These are phyloP conservation scores for Calosoma granatense DNA, from an alignment of 1,140 invertebrate genomes.

Conservation along the genomic window DNA sequence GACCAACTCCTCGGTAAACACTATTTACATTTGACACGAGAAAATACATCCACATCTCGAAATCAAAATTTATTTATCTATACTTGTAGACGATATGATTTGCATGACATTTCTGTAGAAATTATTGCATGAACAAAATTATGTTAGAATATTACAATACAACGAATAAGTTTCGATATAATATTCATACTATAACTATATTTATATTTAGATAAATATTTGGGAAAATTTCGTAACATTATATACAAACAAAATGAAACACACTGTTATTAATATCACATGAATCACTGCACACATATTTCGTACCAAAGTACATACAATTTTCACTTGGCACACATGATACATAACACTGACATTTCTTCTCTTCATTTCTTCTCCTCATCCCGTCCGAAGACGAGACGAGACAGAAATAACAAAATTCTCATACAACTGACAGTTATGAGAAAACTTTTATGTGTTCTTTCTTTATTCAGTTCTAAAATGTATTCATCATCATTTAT, in stretches of 20 bases:
- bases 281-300: too few species aligned
- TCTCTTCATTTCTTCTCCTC: conserved; percentile 5
- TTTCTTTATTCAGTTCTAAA: not conserved
- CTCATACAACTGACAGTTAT: not conserved
- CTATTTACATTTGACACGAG: not conserved
- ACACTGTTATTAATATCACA: too few species aligned
- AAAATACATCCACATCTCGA: not conserved
- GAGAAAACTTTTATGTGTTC: conserved; percentile 1
- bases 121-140: not conserved
- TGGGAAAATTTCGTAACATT: too few species aligned
- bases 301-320: too few species aligned
- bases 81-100: too few species aligned
- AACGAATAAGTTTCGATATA: not conserved
- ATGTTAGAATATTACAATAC: not conserved
- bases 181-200: too few species aligned
- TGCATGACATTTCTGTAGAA: too few species aligned
- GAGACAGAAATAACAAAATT: too few species aligned
- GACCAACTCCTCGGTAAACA: not conserved
- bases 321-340: not conserved
- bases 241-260: too few species aligned
- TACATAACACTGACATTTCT: not conserved
- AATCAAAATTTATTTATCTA: not conserved
- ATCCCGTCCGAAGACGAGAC: not conserved
- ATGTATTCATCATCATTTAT: not conserved
- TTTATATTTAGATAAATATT: too few species aligned